Evolutionary conservation across 2,113 vertebrate species (phyloP).

Genomic region (Willisornis vidua): DNA sequence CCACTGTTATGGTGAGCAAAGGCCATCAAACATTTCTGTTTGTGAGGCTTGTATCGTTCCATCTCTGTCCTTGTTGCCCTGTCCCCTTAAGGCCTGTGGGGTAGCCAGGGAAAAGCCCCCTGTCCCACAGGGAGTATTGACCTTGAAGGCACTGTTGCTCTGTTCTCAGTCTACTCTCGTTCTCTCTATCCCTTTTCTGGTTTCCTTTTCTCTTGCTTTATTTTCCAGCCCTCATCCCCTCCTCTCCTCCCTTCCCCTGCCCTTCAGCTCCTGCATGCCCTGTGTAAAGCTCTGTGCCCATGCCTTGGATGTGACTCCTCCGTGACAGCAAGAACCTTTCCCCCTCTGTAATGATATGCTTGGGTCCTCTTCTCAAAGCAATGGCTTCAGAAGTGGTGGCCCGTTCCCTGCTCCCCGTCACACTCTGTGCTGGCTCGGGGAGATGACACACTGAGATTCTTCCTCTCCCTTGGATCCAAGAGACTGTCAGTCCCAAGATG

Average conservation of each 20-base stretch:
- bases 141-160: neutral
- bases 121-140: neutral
- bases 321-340: neutral
- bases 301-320: neutral
- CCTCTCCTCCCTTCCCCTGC: neutral
- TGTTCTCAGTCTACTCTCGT: neutral
- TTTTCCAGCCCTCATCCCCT: neutral
- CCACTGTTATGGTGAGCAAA: neutral
- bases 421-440: neutral
- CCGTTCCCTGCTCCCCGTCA: neutral
- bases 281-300: neutral
- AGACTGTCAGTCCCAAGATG: neutral
- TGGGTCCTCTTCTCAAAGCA: neutral
- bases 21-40: neutral
- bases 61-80: neutral
- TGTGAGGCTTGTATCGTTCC: neutral
- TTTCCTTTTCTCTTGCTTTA: neutral
- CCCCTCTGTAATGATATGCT: fast-evolving
- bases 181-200: neutral
- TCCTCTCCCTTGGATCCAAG: neutral
- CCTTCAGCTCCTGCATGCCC: fast-evolving
- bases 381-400: neutral
- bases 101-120: neutral
- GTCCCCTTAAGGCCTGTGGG: neutral
- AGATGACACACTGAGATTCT: fast-evolving